Base-by-base conservation (phyloP, 2,888 invertebrate species). In the Carcina quercana region DNA sequence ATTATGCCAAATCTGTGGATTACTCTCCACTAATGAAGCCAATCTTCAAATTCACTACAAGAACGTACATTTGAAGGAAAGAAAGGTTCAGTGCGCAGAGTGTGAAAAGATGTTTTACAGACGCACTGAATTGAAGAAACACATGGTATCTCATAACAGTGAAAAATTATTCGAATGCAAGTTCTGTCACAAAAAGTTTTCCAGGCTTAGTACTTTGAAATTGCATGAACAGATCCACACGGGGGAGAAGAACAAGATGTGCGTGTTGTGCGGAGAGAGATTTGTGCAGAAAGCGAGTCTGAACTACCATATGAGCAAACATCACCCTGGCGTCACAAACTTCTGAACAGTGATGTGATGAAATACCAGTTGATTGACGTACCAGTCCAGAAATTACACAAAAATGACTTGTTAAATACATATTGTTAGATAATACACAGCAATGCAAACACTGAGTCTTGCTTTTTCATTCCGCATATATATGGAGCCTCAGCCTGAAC, bases 51-150 rank as follows among this genome's bases (percentile, higher is more conserved):
- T 15, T 3, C 27, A 25, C n/a, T 12, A 25, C 11, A 22, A 28
- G 15, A 24, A 20, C 4, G 37, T 38, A 6, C 37, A 37, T 20
- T 24, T 42, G 32, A 32, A 22, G 11, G 40, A 35, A 12, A 42
- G 35, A 25, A 70, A 61, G 29, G 46, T 65, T 14, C 64, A 59
- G 33, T 80, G 79, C 38, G 13, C 19, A 3, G 13, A 19, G n/a
- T 28, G 28, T 14, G 28, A 28, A 5, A 6, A 13, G 19, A 20
- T 13, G 20, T 28, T 20, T n/a, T 28, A 12, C 8, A 19, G 10
- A 13, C n/a, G 7, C 5, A 7, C 4, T 5, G 15, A 8, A 3
- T 13, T 28, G 20, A 19, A 12, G 12, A 28, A 14, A 3, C 45
- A 45, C 10, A 34, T 35, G 33, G 22, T 34, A 1, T 41, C 15